These are phyloP conservation scores for Onthophagus sagittarius DNA, from an alignment of 2,888 invertebrate genomes.

Conservation along the genomic window DNA sequence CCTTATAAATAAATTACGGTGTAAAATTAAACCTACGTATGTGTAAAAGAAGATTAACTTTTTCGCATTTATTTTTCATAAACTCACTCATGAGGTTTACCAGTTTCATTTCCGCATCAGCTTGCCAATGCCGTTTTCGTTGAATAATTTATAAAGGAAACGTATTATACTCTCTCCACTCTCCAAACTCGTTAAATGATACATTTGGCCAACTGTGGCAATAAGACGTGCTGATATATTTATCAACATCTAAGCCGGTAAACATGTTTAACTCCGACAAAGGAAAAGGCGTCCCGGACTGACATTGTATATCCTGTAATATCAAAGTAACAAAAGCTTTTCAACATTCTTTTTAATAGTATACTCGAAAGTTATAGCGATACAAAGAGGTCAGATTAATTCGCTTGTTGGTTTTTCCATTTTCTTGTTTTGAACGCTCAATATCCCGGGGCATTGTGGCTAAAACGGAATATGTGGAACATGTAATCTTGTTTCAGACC, in stretches of 20 bases:
- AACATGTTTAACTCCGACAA: background rate
- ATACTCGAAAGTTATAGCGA: background rate
- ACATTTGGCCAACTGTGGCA: background rate
- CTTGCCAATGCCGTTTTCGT: background rate
- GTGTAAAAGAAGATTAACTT: background rate
- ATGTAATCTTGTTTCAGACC: background rate
- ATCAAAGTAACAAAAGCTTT: background rate
- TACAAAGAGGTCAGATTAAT: background rate
- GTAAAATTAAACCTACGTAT: too few relatives aligned
- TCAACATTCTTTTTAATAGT: background rate
- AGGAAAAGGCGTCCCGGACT: background rate
- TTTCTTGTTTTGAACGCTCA: background rate
- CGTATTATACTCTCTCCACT: background rate
- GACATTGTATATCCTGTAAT: background rate
- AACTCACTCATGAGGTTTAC: background rate
- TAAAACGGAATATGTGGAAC: background rate
- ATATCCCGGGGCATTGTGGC: background rate
- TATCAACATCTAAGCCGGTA: background rate
- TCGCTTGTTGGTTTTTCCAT: background rate
- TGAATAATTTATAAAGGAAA: background rate
- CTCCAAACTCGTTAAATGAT: background rate
- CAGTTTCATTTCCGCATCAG: background rate
- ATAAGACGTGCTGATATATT: background rate
- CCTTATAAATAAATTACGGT: too few relatives aligned
- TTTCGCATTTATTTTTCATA: background rate